Evolutionary conservation across 2,888 invertebrate species (phyloP).

Genomic region (Nycteola revayana): DNA sequence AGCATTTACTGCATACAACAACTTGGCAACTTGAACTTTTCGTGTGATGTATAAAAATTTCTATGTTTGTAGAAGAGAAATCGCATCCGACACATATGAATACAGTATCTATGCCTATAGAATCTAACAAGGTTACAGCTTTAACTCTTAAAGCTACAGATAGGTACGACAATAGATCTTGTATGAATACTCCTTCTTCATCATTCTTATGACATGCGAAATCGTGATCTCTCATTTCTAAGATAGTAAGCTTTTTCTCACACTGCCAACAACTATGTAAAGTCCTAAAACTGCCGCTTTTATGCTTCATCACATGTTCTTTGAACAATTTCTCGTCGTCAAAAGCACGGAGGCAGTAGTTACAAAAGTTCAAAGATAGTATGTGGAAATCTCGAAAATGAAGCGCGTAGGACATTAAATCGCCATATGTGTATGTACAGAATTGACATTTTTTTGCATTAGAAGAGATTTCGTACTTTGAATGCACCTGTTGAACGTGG

Average conservation of each 20-base stretch:
- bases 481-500: conserved; percentile 55
- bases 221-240: conserved; percentile 40
- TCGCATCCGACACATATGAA: conserved; percentile 45
- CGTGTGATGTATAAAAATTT: conserved; percentile 45
- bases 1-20: conserved; percentile 46
- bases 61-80: conserved; percentile 18
- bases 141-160: conserved; percentile 53
- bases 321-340: conserved; percentile 17
- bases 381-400: conserved; percentile 56
- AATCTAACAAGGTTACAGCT: conserved; percentile 36
- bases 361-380: conserved; percentile 39
- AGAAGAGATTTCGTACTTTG: background rate
- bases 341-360: conserved; percentile 50
- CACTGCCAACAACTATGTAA: conserved; percentile 54
- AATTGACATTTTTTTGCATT: conserved; percentile 40
- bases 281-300: conserved; percentile 7
- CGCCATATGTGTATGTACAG: conserved; percentile 38
- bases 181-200: conserved; percentile 44
- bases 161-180: conserved; percentile 38
- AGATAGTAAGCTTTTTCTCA: conserved; percentile 24
- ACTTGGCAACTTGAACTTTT: conserved; percentile 33
- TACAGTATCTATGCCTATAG: conserved; percentile 14
- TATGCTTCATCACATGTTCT: conserved; percentile 50
- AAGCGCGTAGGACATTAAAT: conserved; percentile 41
- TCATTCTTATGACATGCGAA: conserved; percentile 31